Evolutionary conservation across 2,797 vertebrate genomes (phyloP).

Genomic region (Thamnophis elegans): DNA sequence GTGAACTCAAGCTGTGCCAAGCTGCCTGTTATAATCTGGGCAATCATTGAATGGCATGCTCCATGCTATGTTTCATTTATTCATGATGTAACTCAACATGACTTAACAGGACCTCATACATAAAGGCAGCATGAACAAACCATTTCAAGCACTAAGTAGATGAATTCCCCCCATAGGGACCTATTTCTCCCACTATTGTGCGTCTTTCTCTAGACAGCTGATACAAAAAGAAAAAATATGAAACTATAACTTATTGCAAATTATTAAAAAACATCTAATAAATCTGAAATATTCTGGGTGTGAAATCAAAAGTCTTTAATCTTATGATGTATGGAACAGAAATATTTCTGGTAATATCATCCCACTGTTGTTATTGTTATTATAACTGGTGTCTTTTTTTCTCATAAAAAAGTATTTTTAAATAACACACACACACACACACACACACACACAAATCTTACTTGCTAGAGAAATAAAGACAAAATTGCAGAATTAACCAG

Average conservation of each 20-base stretch:
- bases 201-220: neutral
- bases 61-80: neutral
- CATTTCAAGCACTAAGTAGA: neutral
- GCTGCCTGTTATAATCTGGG: neutral
- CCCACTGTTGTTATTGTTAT: constrained; percentile 24
- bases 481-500: constrained; percentile 70
- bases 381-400: constrained; percentile 53
- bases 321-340: constrained; percentile 27
- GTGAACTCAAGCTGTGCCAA: constrained; percentile 25
- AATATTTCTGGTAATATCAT: constrained; percentile 38
- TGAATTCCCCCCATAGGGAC: neutral
- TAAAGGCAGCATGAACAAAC: neutral
- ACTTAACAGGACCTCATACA: constrained; percentile 19
- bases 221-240: constrained; percentile 11
- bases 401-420: constrained; percentile 32
- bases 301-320: constrained; percentile 14
- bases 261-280: neutral
- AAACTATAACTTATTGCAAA: constrained; percentile 20
- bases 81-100: neutral
- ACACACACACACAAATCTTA: constrained; percentile 51
- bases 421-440: constrained; percentile 46
- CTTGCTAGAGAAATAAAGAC: constrained; percentile 69
- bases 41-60: fast-evolving
- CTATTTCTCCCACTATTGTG: neutral
- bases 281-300: neutral